Evolutionary conservation across 1,140 invertebrate genomes (phyloP).

Genomic region (Cydia pomonella): DNA sequence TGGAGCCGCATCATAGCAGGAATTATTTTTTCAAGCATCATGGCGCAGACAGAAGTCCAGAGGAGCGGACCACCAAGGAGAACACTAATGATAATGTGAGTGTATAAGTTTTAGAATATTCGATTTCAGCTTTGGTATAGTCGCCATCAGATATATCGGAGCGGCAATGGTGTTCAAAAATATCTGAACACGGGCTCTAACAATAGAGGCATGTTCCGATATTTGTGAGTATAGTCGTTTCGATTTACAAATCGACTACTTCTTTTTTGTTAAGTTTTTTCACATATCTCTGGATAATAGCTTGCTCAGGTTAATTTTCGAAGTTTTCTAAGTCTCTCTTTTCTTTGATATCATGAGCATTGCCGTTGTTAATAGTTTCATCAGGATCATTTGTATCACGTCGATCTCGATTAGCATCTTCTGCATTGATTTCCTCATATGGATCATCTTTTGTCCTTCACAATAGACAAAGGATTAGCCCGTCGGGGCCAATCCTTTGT

Average conservation of each 20-base stretch:
- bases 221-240: too few relatives aligned
- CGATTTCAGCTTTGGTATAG: too few relatives aligned
- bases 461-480: too few relatives aligned
- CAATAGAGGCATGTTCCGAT: too few relatives aligned
- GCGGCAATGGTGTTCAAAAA: too few relatives aligned
- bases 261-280: slow-evolving; percentile 67
- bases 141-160: too few relatives aligned
- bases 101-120: neutral
- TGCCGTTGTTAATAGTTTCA: slow-evolving; percentile 27
- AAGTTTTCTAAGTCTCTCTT: neutral
- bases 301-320: slow-evolving; percentile 55
- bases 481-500: too few relatives aligned
- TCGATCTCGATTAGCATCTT: slow-evolving; percentile 50
- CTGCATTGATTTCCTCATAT: slow-evolving; percentile 16
- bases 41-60: neutral
- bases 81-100: slow-evolving; percentile 11
- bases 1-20: neutral
- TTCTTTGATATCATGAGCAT: neutral
- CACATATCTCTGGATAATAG: slow-evolving; percentile 64
- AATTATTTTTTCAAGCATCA: slow-evolving; percentile 2
- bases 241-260: too few relatives aligned
- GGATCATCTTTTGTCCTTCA: slow-evolving; percentile 1
- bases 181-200: too few relatives aligned
- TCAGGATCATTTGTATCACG: slow-evolving; percentile 49
- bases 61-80: neutral